Evolutionary conservation across 2,888 invertebrate genomes (phyloP).

Genomic region (Agrenia bidenticulata): DNA sequence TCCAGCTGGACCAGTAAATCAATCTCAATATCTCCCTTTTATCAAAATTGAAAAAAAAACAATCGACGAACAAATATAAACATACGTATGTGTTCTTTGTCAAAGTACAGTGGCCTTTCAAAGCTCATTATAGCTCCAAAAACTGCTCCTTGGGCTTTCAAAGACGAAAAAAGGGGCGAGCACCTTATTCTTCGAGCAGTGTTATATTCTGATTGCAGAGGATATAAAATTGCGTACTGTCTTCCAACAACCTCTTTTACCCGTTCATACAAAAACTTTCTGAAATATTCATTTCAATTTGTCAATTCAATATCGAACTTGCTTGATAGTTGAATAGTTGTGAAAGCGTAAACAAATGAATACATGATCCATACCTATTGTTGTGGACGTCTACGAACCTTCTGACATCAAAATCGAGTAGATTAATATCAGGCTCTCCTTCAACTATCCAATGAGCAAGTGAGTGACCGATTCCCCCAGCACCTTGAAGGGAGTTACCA

Average conservation of each 20-base stretch:
- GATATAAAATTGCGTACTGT: constrained; percentile 55
- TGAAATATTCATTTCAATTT: too few species aligned
- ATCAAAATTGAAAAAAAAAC: too few species aligned
- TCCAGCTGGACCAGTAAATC: constrained; percentile 56
- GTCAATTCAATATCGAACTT: too few species aligned
- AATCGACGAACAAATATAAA: too few species aligned
- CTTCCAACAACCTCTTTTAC: constrained; percentile 68
- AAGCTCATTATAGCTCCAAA: constrained; percentile 73
- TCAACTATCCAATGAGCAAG: constrained; percentile 63
- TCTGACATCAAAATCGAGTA: constrained; percentile 67
- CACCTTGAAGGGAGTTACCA: constrained; percentile 67
- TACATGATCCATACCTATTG: constrained; percentile 59
- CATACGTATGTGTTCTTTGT: constrained; percentile 58
- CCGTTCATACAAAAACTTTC: constrained; percentile 63
- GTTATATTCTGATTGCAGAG: constrained; percentile 65
- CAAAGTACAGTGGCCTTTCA: constrained; percentile 70
- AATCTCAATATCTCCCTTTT: too few species aligned
- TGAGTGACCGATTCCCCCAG: constrained; percentile 68
- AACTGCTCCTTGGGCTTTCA: constrained; percentile 66
- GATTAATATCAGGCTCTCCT: constrained; percentile 63
- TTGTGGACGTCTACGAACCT: constrained; percentile 68
- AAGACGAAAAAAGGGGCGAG: constrained; percentile 68
- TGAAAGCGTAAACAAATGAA: too few species aligned
- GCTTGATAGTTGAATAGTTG: background rate
- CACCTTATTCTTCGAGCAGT: constrained; percentile 65